phyloP scores from a whole-genome alignment of 2,888 invertebrate genomes.

The Cephus nigrinus region DNA sequence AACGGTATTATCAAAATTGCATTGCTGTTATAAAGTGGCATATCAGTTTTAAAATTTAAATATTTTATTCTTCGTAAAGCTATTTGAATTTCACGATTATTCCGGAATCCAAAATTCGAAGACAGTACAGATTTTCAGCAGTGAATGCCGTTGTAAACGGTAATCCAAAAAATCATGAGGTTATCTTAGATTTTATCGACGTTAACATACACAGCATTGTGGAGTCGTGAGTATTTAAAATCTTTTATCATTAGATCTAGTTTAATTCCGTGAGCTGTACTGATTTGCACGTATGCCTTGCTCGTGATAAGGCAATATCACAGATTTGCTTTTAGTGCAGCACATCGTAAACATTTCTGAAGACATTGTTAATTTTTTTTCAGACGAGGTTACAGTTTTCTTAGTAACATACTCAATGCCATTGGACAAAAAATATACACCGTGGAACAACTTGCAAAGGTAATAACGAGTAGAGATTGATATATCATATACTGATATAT shows the following conservation, averaged over 20 bases:
- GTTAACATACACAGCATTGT: background rate
- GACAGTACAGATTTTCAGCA: constrained; percentile 20
- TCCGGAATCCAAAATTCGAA: background rate
- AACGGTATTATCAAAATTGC: constrained; percentile 61
- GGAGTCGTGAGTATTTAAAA: background rate
- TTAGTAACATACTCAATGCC: background rate
- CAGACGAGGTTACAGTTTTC: background rate
- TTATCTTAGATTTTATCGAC: background rate
- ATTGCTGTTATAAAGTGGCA: background rate
- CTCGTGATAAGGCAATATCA: background rate
- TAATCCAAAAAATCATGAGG: background rate
- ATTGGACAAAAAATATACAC: constrained; percentile 31
- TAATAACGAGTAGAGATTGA: constrained; percentile 16
- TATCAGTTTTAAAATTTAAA: background rate
- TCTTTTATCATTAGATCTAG: background rate
- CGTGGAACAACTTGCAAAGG: constrained; percentile 38
- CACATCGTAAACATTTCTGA: background rate
- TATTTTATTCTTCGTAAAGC: background rate
- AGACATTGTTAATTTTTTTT: background rate
- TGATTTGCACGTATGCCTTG: background rate
- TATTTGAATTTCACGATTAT: background rate
- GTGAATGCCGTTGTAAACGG: constrained; percentile 20
- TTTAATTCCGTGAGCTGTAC: background rate
- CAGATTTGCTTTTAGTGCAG: background rate
- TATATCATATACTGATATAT: background rate